Evolutionary conservation across 2,797 vertebrate species (phyloP).

Genomic region (Ciconia nigra): DNA sequence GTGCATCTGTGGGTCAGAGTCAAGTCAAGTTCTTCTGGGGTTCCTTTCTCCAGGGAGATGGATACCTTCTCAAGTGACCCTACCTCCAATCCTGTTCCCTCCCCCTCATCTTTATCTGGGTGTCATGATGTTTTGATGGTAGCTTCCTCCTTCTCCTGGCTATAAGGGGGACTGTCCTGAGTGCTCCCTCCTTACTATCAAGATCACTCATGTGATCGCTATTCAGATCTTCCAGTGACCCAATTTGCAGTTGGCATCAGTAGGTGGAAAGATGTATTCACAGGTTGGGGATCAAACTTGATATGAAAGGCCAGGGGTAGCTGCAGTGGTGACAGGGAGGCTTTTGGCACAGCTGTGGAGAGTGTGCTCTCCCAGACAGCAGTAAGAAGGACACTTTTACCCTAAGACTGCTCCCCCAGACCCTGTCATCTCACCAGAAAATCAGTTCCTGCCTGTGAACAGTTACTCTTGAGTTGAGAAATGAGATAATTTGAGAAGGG

Average conservation of each 20-base stretch:
- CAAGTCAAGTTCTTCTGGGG: not conserved
- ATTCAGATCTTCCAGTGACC: not conserved
- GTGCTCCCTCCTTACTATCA: not conserved
- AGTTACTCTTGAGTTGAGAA: not conserved
- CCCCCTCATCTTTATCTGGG: not conserved
- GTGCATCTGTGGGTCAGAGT: not conserved
- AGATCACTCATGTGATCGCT: not conserved
- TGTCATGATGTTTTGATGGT: not conserved
- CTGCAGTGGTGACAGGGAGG: not conserved
- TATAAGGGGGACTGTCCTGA: not conserved
- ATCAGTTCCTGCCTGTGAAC: not conserved
- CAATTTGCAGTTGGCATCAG: not conserved
- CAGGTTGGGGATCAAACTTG: not conserved
- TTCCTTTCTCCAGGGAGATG: not conserved
- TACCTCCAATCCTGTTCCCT: not conserved
- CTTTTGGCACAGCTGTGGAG: not conserved
- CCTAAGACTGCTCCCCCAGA: not conserved
- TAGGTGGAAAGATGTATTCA: not conserved
- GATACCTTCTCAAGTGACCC: not conserved
- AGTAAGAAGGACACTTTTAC: not conserved
- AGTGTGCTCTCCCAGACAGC: not conserved
- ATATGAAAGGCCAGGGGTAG: not conserved
- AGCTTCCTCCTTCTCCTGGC: not conserved
- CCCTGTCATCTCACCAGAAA: not conserved
- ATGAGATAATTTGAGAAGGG: not conserved